Evolutionary conservation across 2,888 invertebrate species (phyloP), one percentile per base, ranked within the genome.

Genomic region (Nemoura dubitans): DNA sequence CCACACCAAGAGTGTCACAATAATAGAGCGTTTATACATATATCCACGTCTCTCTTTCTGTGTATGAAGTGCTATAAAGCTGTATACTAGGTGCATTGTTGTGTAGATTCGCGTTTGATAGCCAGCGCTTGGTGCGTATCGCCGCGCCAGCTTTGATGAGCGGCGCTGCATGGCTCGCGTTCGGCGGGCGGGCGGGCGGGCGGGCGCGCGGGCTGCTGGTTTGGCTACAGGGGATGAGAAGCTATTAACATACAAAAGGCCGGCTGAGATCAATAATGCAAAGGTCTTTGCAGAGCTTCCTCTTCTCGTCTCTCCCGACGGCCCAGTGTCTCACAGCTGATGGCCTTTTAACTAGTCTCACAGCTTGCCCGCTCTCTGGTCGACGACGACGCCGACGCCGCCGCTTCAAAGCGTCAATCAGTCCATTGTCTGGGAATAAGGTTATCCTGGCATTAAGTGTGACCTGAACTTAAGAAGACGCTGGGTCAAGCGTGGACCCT

Each of bases 241-340:
- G 84, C 84, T 84, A 86, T 86, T 86, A 86, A 84, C 86, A 86
- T 86, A 86, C 86, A 84, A 86, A 86, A 84, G 84, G 86, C 83
- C 86, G 84, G 26, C 84, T 59, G 80, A 76, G 86, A 86, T 86
- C 86, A 86, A 86, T 86, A 86, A 86, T 86, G 83, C 86, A 86
- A 86, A 86, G 86, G 86, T 86, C 86, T 83, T 86, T 59, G 76
- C 43, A n/a, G 59, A 59, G 85, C 76, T 86, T 81, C 82, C 83
- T 86, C 81, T 83, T 76, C 43, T 10, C 85, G 29, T 59, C 78
- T 78, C 59, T 59, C 76, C 10, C 42, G 30, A 27, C 43, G 26
- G 28, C 6, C 26, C n/a, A 21, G 84, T 26, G 25, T 83, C 78
- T 29, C 28, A 78, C 28, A 59, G 29, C 84, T 84, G 84, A 84